Evolutionary conservation across 2,888 invertebrate genomes (phyloP).

Genomic region (Serrognathus titanus): DNA sequence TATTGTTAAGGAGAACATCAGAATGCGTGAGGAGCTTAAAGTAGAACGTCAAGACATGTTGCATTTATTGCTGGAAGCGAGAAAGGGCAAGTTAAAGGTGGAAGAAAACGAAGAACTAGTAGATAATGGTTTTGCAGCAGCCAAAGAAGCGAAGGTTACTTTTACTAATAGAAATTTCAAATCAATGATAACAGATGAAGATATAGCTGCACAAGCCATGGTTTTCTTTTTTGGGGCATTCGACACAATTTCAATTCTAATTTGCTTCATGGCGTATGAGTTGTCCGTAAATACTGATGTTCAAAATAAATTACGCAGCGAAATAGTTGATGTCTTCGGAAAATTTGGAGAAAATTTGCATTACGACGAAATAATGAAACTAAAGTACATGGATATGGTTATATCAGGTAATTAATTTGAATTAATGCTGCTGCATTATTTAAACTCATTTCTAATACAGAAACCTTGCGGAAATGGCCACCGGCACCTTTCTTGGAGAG

Average conservation of each 20-base stretch:
- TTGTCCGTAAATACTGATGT: constrained; percentile 42
- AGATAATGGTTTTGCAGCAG: constrained; percentile 25
- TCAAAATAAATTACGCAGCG: constrained; percentile 40
- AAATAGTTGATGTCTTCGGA: constrained; percentile 36
- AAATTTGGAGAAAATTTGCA: constrained; percentile 40
- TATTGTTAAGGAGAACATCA: constrained; percentile 24
- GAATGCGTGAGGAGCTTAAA: constrained; percentile 18
- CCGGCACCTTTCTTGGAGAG: too few relatives aligned
- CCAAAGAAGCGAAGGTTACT: constrained; percentile 11
- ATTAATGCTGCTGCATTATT: too few relatives aligned
- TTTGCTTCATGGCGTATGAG: constrained; percentile 42
- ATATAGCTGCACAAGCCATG: constrained; percentile 17
- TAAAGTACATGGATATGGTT: constrained; percentile 57
- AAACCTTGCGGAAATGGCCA: too few relatives aligned
- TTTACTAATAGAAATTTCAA: background rate
- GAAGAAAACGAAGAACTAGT: constrained; percentile 10
- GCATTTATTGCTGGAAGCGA: constrained; percentile 53
- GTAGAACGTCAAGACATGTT: constrained; percentile 46
- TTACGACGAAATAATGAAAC: constrained; percentile 48
- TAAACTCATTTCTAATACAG: too few relatives aligned
- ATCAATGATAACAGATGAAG: constrained; percentile 10
- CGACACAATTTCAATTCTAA: constrained; percentile 36
- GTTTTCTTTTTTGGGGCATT: constrained; percentile 18
- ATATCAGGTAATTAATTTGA: background rate
- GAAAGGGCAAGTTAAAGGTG: constrained; percentile 33